These are phyloP conservation scores for Pygoscelis adeliae DNA, from an alignment of 2,113 vertebrate genomes.

Conservation along the genomic window DNA sequence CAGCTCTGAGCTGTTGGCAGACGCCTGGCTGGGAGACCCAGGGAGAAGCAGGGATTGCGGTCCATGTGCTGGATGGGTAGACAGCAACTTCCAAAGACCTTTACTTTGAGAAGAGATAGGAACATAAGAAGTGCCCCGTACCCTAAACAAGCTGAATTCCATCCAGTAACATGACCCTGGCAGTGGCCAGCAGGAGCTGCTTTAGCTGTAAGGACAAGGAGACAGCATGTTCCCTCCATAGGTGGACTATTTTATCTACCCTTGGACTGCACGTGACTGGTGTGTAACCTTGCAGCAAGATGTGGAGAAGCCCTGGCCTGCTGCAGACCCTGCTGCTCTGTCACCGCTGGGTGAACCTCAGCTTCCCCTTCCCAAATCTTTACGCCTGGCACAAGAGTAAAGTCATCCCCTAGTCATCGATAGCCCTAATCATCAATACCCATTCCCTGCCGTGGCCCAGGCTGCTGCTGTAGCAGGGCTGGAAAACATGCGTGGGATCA, in stretches of 20 bases:
- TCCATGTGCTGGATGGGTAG: neutral
- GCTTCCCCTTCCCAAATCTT: neutral
- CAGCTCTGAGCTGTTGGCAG: neutral
- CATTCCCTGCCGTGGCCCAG: neutral
- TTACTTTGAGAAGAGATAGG: neutral
- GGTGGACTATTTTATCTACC: neutral
- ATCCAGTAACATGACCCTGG: neutral
- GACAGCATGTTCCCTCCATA: neutral
- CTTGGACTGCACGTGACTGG: neutral
- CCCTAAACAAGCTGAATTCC: neutral
- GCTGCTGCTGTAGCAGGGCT: neutral
- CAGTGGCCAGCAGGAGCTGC: neutral
- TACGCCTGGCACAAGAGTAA: neutral
- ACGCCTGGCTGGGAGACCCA: neutral
- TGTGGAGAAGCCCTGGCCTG: neutral
- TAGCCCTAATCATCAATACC: neutral
- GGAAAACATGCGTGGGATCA: neutral
- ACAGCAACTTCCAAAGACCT: neutral
- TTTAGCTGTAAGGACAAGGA: neutral
- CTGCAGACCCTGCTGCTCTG: neutral
- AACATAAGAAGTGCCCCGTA: neutral
- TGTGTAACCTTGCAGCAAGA: neutral
- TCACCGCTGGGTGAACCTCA: neutral
- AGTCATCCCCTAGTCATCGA: neutral
- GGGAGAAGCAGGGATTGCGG: neutral